Percentiles rank a stretch among this genome's conserved stretches.
These are phyloP conservation scores for Drosophila sturtevanti DNA, from an alignment of 1,140 invertebrate genomes.

Conservation along the genomic window DNA sequence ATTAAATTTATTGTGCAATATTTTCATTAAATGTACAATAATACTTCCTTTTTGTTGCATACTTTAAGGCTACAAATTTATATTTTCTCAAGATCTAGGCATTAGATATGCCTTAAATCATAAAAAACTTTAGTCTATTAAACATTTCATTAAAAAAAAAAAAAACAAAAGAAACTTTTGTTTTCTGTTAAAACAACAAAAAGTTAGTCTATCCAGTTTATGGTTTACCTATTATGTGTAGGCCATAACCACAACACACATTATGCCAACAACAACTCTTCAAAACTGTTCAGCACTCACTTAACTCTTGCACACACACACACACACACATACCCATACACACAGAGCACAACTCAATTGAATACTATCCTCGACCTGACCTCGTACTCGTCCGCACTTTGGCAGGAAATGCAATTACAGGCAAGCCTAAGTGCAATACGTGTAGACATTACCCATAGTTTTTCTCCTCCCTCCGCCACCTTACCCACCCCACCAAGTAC, in stretches of 20 bases:
- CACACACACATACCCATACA: too few relatives aligned
- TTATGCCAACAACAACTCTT: constrained; percentile 69
- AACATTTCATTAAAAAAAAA: too few relatives aligned
- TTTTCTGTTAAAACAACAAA: neutral
- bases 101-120: too few relatives aligned
- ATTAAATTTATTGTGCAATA: neutral
- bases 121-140: too few relatives aligned
- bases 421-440: constrained; percentile 22
- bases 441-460: neutral
- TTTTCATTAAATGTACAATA: neutral
- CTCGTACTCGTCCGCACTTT: constrained; percentile 41
- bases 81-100: too few relatives aligned
- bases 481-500: too few relatives aligned
- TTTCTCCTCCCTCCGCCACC: neutral
- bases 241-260: constrained; percentile 57
- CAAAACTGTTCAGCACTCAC: constrained; percentile 39
- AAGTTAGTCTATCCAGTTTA: neutral
- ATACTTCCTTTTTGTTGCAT: neutral
- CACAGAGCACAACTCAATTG: constrained; percentile 48
- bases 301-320: constrained; percentile 31
- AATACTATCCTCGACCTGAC: constrained; percentile 35
- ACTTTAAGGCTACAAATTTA: neutral
- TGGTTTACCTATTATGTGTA: constrained; percentile 17
- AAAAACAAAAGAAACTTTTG: neutral
- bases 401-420: constrained; percentile 71